Base-by-base conservation (phyloP, 2,797 vertebrate genomes). In the Alca torda region DNA sequence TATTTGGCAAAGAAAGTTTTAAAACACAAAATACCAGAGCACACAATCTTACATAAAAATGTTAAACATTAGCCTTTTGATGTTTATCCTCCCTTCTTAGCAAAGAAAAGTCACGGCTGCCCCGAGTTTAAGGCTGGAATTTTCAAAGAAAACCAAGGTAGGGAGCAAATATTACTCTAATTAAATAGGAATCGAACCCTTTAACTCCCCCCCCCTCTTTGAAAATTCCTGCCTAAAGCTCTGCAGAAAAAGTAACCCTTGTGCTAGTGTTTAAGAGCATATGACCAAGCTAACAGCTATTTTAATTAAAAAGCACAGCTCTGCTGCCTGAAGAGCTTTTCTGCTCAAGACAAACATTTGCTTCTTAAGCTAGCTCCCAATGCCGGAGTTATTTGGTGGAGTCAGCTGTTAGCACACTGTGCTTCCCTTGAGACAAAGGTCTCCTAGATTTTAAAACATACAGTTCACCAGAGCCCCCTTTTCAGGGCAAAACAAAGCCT, bases 281-380 rank as follows among this genome's bases (percentile, higher is more conserved):
- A 97, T 89, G 95, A 96, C 84, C 84, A 73, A 82, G 76, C 82
- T 81, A 92, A 76, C 95, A 94, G 91, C 76, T 78, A 81, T 93
- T 96, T 95, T 96, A 97, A 96, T 97, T 94, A 92, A 92, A 97
- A 95, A 93, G 87, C 65, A 92, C 39, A 85, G 69, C 63, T 20
- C 63, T 59, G 61, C 59, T 91, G 89, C 89, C 84, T 86, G 92
- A 97, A 96, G 90, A 96, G 90, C 87, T 93, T 95, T 94, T 91
- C 82, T 89, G 35, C 79, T 95, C 72, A 93, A 94, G 92, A 95
- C 93, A 96, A 97, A 96, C 95, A 96, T 94, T 95, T 87, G 72
- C 68, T 95, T 72, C 95, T 96, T 84, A 93, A 94, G 69, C 83
- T 51, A 59, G 57, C 64, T 93, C 57, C 84, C 76, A 72, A 16